These are phyloP conservation scores for Albula goreensis DNA, from an alignment of 2,113 vertebrate species.

Conservation along the genomic window DNA sequence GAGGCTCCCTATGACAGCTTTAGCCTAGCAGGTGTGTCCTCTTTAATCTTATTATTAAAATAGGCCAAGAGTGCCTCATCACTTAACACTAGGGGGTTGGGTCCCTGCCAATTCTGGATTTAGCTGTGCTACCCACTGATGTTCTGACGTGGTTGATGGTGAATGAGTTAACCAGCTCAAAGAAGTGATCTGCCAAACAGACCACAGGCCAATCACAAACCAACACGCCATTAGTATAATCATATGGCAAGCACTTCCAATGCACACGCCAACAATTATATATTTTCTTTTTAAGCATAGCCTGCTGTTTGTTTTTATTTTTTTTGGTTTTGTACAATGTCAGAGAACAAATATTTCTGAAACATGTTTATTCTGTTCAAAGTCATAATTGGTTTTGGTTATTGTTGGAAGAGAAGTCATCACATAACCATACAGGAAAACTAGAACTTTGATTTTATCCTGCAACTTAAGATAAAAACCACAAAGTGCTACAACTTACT, in stretches of 20 bases:
- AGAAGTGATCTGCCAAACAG: not conserved
- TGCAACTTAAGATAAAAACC: not conserved
- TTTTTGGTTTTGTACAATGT: not conserved
- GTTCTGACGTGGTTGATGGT: not conserved
- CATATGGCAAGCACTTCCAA: not conserved
- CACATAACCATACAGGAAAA: not conserved
- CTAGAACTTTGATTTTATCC: not conserved
- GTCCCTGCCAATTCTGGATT: not conserved
- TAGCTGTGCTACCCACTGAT: not conserved
- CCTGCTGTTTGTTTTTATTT: not conserved
- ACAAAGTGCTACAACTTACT: too few relatives aligned
- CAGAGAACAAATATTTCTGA: not conserved
- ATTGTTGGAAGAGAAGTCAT: constrained; percentile 5
- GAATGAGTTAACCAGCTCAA: constrained; percentile 13
- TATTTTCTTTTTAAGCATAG: not conserved
- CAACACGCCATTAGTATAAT: not conserved
- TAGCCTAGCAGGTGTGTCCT: constrained; percentile 27
- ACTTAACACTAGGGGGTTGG: constrained; percentile 18
- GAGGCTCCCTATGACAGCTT: constrained; percentile 22
- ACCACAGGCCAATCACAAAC: not conserved
- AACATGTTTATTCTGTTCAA: not conserved
- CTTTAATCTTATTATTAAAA: constrained; percentile 57
- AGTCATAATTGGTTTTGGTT: not conserved
- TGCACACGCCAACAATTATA: not conserved
- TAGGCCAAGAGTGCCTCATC: constrained; percentile 39